Percentiles rank a stretch among this genome's conserved stretches.
These are phyloP conservation scores for Turnix velox DNA, from an alignment of 2,113 vertebrate genomes.

Conservation along the genomic window DNA sequence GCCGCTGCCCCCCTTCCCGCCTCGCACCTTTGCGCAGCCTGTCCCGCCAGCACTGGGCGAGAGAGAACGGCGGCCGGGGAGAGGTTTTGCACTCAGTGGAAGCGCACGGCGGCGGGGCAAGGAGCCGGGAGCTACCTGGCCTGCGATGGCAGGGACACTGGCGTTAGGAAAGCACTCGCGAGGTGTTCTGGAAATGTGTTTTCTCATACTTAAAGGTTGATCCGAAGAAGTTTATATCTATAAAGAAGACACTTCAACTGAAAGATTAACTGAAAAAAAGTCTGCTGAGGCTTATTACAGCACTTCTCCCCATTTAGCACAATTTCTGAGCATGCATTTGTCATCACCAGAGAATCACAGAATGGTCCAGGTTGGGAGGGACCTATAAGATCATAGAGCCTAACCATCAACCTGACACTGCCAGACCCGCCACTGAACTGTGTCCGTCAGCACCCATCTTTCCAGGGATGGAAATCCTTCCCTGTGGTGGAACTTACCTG, in stretches of 20 bases:
- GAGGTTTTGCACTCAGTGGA: background rate
- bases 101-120: background rate
- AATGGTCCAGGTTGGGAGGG: background rate
- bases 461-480: background rate
- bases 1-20: background rate
- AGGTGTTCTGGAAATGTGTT: background rate
- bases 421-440: background rate
- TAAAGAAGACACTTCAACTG: rapidly evolving
- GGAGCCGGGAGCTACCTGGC: background rate
- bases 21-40: background rate
- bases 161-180: rapidly evolving
- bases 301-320: too few relatives aligned
- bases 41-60: background rate
- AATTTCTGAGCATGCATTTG: rapidly evolving
- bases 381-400: background rate
- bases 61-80: background rate
- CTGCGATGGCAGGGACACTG: rapidly evolving
- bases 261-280: background rate
- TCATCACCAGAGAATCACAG: background rate
- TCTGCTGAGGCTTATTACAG: too few relatives aligned
- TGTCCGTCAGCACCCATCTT: background rate
- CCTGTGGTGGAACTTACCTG: background rate
- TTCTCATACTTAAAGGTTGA: rapidly evolving
- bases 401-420: background rate
- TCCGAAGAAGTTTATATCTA: rapidly evolving